Conservation (phyloP, 2,797 vertebrate species). For the Gila robusta region DNA sequence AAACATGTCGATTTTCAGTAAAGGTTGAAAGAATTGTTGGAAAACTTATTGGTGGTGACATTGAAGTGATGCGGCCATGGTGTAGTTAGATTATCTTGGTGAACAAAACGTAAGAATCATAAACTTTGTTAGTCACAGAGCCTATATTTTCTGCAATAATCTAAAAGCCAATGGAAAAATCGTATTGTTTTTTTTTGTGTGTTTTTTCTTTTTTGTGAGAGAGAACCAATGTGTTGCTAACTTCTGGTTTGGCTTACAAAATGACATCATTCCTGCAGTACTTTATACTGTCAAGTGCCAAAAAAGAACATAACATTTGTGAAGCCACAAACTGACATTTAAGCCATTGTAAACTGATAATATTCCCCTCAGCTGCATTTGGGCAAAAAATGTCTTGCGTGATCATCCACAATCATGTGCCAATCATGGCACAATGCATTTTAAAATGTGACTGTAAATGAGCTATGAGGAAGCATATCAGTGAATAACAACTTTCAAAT, state of each 20-base stretch:
- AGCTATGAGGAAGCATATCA: background rate
- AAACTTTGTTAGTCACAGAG: background rate
- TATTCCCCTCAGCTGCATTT: background rate
- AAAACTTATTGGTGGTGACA: background rate
- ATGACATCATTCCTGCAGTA: background rate
- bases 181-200: too few species aligned
- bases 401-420: too few species aligned
- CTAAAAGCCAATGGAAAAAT: background rate
- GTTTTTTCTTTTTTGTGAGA: too few species aligned
- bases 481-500: background rate
- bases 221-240: background rate
- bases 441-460: conserved; percentile 1
- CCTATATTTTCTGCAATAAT: background rate
- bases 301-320: background rate
- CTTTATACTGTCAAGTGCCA: background rate
- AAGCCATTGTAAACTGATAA: background rate
- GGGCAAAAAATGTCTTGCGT: background rate
- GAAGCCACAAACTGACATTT: background rate
- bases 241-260: background rate
- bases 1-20: background rate
- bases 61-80: background rate
- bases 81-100: background rate
- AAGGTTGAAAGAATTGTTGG: too few species aligned
- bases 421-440: background rate
- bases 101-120: background rate